Evolutionary conservation across 2,888 invertebrate genomes (phyloP).

Genomic region (Penaeus monodon): DNA sequence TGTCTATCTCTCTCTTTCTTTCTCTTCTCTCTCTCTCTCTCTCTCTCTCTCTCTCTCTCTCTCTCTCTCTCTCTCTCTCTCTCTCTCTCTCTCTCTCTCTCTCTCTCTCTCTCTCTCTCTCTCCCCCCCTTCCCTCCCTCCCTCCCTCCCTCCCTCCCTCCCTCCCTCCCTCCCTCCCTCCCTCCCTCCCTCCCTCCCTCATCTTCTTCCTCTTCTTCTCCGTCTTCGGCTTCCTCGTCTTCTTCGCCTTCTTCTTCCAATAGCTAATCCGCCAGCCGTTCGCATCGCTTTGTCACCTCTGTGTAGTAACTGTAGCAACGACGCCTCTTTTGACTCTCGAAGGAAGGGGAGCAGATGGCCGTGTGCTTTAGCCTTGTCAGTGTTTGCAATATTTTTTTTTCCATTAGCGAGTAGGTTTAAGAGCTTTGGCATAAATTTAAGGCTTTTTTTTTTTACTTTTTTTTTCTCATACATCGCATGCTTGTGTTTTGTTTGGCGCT

Average conservation of each 20-base stretch:
- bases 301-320: too few species aligned
- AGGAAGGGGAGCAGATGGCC: too few species aligned
- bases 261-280: background rate
- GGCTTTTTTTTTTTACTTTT: too few species aligned
- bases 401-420: too few species aligned
- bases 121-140: background rate
- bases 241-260: background rate
- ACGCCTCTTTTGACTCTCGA: too few species aligned
- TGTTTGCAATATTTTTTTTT: too few species aligned
- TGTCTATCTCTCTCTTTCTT: background rate
- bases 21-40: background rate
- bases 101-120: background rate
- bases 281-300: background rate
- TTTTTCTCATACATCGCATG: too few species aligned
- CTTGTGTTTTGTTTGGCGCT: too few species aligned
- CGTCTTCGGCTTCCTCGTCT: background rate
- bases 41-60: background rate
- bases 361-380: too few species aligned
- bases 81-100: background rate
- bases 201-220: too few species aligned
- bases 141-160: background rate
- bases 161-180: background rate
- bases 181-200: background rate
- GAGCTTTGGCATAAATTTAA: too few species aligned
- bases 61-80: background rate